These are phyloP conservation scores for Theocolax elegans DNA, from an alignment of 1,140 invertebrate species.

Conservation along the genomic window DNA sequence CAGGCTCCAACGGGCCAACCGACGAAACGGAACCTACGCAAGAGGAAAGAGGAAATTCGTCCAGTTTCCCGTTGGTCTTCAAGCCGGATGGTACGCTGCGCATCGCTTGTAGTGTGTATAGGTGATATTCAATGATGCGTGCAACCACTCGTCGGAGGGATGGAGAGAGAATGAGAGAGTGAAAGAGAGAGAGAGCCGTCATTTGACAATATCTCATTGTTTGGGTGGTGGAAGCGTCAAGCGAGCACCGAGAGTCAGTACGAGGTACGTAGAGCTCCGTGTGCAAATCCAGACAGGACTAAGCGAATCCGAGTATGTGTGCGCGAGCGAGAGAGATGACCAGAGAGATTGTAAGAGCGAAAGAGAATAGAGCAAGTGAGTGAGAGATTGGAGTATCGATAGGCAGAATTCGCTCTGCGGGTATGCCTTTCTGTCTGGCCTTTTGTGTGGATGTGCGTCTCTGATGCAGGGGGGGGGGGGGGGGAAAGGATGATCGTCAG, in stretches of 20 bases:
- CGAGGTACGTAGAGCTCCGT: conserved; percentile 3
- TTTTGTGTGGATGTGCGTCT: conserved; percentile 3
- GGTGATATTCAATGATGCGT: conserved; percentile 17
- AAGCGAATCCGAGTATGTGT: background rate
- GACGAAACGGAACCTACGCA: too few species aligned
- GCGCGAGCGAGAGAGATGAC: background rate
- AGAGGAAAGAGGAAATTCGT: background rate
- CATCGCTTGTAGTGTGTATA: background rate
- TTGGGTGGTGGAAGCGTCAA: conserved; percentile 4
- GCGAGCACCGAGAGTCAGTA: background rate
- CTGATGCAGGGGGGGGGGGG: too few species aligned
- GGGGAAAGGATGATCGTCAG: too few species aligned
- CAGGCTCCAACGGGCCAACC: too few species aligned
- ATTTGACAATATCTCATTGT: conserved; percentile 25
- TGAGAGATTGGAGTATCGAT: conserved; percentile 13
- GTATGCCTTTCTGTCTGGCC: conserved; percentile 1
- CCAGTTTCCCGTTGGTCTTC: background rate
- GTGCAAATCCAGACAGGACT: too few species aligned
- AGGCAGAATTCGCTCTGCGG: background rate
- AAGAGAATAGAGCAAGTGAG: background rate
- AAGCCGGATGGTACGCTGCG: background rate
- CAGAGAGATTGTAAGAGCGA: too few species aligned
- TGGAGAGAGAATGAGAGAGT: background rate
- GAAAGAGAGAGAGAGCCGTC: background rate
- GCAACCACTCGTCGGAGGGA: background rate